phyloP scores from a whole-genome alignment of 2,888 invertebrate species.

The Tachina grossa region DNA sequence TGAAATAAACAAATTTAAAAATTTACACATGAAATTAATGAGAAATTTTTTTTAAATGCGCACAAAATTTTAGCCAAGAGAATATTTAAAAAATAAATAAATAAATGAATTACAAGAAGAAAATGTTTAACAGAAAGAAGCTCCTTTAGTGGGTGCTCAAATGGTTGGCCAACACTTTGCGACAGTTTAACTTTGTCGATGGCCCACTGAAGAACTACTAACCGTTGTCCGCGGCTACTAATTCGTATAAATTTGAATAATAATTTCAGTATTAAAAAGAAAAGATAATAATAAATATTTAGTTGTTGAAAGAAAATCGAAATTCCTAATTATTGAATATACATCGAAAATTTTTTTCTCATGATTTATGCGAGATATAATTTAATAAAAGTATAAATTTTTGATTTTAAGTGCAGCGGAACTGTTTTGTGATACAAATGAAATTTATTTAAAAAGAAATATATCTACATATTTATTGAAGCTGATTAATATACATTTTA shows the following conservation, averaged over 20 bases:
- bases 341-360: neutral
- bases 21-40: slow-evolving; percentile 43
- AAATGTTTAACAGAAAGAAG: slow-evolving; percentile 15
- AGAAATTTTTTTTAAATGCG: slow-evolving; percentile 56
- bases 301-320: slow-evolving; percentile 15
- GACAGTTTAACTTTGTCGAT: slow-evolving; percentile 81
- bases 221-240: slow-evolving; percentile 78
- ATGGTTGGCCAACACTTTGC: slow-evolving; percentile 38
- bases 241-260: slow-evolving; percentile 44
- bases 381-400: slow-evolving; percentile 6
- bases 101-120: too few relatives aligned
- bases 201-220: slow-evolving; percentile 79
- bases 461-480: neutral
- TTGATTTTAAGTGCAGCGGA: neutral
- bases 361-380: slow-evolving; percentile 25
- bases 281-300: neutral
- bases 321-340: slow-evolving; percentile 17
- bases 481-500: neutral
- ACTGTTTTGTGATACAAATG: neutral
- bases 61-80: slow-evolving; percentile 63
- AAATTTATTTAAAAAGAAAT: slow-evolving; percentile 12
- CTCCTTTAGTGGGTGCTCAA: slow-evolving; percentile 47
- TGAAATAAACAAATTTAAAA: slow-evolving; percentile 33
- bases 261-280: slow-evolving; percentile 11
- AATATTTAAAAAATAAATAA: slow-evolving; percentile 29